Evolutionary conservation across 2,797 vertebrate species (phyloP), one percentile per base, ranked within the genome.

Genomic region (Schizothorax lantsangensis): DNA sequence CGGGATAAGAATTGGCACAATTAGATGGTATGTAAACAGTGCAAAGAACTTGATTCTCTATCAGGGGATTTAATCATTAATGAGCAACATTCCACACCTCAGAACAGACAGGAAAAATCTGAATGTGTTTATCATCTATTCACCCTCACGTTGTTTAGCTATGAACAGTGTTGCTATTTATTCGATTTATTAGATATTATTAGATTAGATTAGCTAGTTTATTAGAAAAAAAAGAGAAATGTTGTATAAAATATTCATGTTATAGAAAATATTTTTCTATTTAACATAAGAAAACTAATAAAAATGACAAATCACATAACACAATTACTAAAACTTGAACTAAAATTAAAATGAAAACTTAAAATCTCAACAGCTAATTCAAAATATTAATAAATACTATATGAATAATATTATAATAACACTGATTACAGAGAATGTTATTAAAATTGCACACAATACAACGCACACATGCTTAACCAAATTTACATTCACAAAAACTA

Each of bases 1-100:
- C 78, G 10, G 78, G 59, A 80, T 64, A 80, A 66, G 78, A 66
- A 80, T 64, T 45, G 78, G 78, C 59, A 66, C 40, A 80, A 45
- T 47, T 80, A 80, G 78, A 80, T 47, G 78, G 36, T 43, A 30
- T 26, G 26, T 64, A 66, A 66, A 45, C 78, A 45, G 57, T 62
- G 78, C 54, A 79, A 66, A 36, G 17, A 88, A 69, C 12, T 2
- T 40, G 36, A 62, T 59, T 79, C 54, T 79, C 47, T 75, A 38
- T 79, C 54, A 62, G 77, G 7, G 54, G 77, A 79, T 79, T 62
- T 59, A 17, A 17, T 40, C 36, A 0, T 79, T 79, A 79, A 62
- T 43, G 54, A 59, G 77, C 12, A 15, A 26, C 52, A 79, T n/a
- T 38, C 33, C 33, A 40, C 36, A n/a, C 23, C 33, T 59, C 21